Evolutionary conservation across 2,888 invertebrate genomes (phyloP), one percentile per base, ranked within the genome.

Genomic region (Chloromyia formosa): DNA sequence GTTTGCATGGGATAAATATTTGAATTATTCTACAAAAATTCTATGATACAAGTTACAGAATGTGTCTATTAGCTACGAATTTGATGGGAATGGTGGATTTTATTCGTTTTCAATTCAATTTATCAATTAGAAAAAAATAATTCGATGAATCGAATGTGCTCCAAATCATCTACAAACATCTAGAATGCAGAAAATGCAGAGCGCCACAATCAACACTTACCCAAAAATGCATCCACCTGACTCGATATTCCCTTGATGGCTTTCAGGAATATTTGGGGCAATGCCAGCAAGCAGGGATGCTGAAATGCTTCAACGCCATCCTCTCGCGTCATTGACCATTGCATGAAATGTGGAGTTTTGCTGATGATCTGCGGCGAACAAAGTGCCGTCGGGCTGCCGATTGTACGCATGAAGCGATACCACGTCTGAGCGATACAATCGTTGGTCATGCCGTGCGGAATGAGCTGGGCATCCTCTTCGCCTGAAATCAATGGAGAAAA

Each of bases 351-450:
- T 1, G 90, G 89, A 0, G 90, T 89, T 81, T 90, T 89, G 79
- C 89, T 89, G 78, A 90, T 92, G 77, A 94, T 88, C 80, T 94
- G 92, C 0, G 96, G 95, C 53, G 94, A 91, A 80, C 95, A 95
- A 76, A 98, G 87, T 80, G 96, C 95, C 0, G 95, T 96, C 0
- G 98, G 98, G 86, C 97, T 97, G 40, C 97, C 97, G 77, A 98
- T 92, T 53, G 95, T 94, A 82, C 97, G 95, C 76, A 98, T 87
- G 82, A 98, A 93, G 76, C 98, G 90, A 86, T 96, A 98, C 98
- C 98, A 98, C 80, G 94, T 93, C 87, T 98, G 98, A 75, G 95
- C 93, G 53, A 97, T 91, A 76, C 95, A 95, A 83, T 96, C 95
- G 76, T 94, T 91, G 58, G 91, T 90, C 94, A 97, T 97, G 69